A percentile compares a stretch with the other conserved stretches of the same genome.
phyloP scores from a whole-genome alignment of 2,888 invertebrate species.

The Melikaiella ostensackeni region DNA sequence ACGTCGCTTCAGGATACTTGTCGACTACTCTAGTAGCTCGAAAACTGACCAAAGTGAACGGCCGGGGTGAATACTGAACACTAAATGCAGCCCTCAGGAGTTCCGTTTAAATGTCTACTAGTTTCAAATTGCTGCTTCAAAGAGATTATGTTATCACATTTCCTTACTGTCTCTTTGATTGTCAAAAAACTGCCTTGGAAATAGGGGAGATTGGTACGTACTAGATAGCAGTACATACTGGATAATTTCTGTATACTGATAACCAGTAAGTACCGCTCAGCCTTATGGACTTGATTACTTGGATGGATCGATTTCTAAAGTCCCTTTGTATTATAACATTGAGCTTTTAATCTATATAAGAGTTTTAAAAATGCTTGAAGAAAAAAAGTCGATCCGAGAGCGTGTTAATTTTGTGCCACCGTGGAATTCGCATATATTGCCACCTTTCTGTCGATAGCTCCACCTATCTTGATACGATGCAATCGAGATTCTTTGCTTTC shows the following conservation, averaged over 20 bases:
- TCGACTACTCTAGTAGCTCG: conserved; percentile 53
- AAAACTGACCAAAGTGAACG: conserved; percentile 53
- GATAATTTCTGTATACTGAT: too few species aligned
- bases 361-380: not conserved
- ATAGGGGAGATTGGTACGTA: too few species aligned
- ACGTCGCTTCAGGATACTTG: conserved; percentile 61
- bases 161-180: not conserved
- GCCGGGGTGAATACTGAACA: not conserved
- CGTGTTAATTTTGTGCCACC: not conserved
- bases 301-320: not conserved
- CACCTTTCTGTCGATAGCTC: conserved; percentile 2
- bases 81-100: not conserved
- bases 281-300: too few species aligned
- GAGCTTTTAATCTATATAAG: not conserved
- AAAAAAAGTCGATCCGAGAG: not conserved
- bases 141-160: not conserved
- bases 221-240: too few species aligned
- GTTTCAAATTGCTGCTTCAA: not conserved
- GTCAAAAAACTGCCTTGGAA: too few species aligned
- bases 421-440: conserved; percentile 9
- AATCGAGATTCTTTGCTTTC: conserved; percentile 21
- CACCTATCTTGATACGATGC: conserved; percentile 2
- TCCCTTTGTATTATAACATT: not conserved
- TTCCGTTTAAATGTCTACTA: not conserved
- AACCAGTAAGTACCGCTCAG: too few species aligned